phyloP scores from a whole-genome alignment of 2,113 vertebrate genomes.

The Sarotherodon lohbergeri region DNA sequence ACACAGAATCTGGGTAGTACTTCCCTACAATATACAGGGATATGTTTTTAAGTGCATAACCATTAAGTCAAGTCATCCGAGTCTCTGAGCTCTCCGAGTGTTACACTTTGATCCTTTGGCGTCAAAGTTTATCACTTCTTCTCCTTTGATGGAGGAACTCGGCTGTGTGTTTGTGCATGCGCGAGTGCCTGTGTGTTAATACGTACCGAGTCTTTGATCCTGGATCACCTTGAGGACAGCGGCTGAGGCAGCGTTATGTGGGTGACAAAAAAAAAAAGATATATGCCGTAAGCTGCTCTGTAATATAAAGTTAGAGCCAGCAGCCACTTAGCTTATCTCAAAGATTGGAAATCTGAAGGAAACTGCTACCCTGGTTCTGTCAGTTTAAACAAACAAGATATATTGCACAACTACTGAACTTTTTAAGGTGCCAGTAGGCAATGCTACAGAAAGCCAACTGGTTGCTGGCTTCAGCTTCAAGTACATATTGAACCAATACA shows the following conservation, averaged over 20 bases:
- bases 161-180: not conserved
- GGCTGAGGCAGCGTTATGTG: not conserved
- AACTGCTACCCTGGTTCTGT: not conserved
- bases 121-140: slow-evolving; percentile 8
- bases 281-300: not conserved
- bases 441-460: not conserved
- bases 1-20: not conserved
- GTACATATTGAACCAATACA: not conserved
- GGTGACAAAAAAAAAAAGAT: not conserved
- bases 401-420: not conserved
- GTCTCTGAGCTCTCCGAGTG: not conserved
- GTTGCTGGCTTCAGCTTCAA: not conserved
- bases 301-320: not conserved
- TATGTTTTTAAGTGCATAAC: slow-evolving; percentile 3
- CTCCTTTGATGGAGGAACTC: slow-evolving; percentile 4
- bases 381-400: not conserved
- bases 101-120: slow-evolving; percentile 7
- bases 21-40: not conserved
- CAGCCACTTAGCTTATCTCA: not conserved
- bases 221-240: slow-evolving; percentile 31
- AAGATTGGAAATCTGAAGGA: not conserved
- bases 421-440: not conserved
- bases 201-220: slow-evolving; percentile 17
- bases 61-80: slow-evolving; percentile 3
- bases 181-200: not conserved